phyloP scores from a whole-genome alignment of 2,888 invertebrate genomes.

The Hydrotaea cyrtoneurina region DNA sequence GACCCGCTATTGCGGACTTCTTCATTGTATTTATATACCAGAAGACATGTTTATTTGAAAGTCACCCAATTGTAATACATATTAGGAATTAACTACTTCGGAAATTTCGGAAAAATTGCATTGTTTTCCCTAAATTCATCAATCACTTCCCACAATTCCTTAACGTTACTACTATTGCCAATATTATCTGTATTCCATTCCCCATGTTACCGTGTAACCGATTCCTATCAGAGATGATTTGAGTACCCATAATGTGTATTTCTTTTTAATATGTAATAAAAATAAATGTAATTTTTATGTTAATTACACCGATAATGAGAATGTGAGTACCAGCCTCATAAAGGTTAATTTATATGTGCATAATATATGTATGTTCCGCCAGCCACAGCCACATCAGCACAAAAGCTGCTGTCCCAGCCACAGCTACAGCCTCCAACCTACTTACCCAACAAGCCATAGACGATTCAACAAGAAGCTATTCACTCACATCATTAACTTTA shows the following conservation, averaged over 20 bases:
- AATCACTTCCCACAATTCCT: too few relatives aligned
- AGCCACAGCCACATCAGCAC: background rate
- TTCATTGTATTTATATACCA: too few relatives aligned
- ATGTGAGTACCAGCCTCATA: constrained; percentile 39
- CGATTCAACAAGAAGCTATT: background rate
- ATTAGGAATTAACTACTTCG: too few relatives aligned
- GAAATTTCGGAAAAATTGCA: too few relatives aligned
- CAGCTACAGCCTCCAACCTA: background rate
- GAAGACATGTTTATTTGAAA: too few relatives aligned
- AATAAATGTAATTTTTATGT: constrained; percentile 51
- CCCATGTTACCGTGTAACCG: background rate
- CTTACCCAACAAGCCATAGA: constrained; percentile 15
- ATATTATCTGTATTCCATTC: too few relatives aligned
- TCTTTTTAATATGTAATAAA: background rate
- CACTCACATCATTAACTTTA: constrained; percentile 29
- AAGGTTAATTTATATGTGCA: constrained; percentile 60
- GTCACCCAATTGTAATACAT: too few relatives aligned
- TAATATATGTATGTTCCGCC: constrained; percentile 31
- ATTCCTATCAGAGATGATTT: background rate
- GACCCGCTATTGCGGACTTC: too few relatives aligned
- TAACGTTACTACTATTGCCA: too few relatives aligned
- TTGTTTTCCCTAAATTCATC: too few relatives aligned
- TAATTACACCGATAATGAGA: constrained; percentile 51
- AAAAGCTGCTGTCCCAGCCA: background rate
- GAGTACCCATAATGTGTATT: background rate